These are phyloP conservation scores for Lordiphosa stackelbergi DNA, from an alignment of 1,140 invertebrate genomes.

Conservation along the genomic window DNA sequence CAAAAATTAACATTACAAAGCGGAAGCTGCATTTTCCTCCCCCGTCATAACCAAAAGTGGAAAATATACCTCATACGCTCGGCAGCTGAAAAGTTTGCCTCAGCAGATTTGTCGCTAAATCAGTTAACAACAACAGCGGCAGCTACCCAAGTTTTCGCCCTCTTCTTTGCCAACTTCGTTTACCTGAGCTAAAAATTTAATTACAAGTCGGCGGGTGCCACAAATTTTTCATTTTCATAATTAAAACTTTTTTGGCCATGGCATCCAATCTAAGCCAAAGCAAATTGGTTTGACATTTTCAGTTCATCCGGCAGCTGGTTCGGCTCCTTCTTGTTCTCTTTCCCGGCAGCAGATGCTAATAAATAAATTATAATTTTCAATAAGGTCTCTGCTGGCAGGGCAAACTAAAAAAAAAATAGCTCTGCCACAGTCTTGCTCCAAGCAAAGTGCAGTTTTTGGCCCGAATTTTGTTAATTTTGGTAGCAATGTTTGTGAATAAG, in stretches of 20 bases:
- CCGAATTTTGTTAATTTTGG: no score
- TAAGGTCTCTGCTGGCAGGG: slow-evolving; percentile 41
- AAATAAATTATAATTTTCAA: slow-evolving; percentile 70
- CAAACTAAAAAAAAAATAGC: slow-evolving; percentile 49
- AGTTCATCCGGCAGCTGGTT: slow-evolving; percentile 26
- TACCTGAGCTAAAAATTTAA: slow-evolving; percentile 53
- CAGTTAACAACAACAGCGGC: slow-evolving; percentile 14
- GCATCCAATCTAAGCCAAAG: slow-evolving; percentile 55
- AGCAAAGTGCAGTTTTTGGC: no score
- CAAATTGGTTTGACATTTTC: slow-evolving; percentile 63
- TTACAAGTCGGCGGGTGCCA: slow-evolving; percentile 41
- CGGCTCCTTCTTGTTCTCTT: neutral
- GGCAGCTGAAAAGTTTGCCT: no score
- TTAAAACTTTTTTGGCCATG: slow-evolving; percentile 59
- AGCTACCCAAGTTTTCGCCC: slow-evolving; percentile 25
- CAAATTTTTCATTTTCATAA: slow-evolving; percentile 57
- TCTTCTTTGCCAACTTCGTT: slow-evolving; percentile 31
- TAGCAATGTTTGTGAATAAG: no score
- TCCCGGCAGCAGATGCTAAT: slow-evolving; percentile 33
- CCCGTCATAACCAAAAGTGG: no score
- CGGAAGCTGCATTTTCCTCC: no score
- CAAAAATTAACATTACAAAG: no score
- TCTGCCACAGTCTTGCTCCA: slow-evolving; percentile 8
- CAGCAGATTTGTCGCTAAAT: no score
- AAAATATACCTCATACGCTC: no score